A percentile compares a stretch with the other conserved stretches of the same genome.
phyloP scores from a whole-genome alignment of 2,797 vertebrate genomes.

The Eupleurogrammus muticus region DNA sequence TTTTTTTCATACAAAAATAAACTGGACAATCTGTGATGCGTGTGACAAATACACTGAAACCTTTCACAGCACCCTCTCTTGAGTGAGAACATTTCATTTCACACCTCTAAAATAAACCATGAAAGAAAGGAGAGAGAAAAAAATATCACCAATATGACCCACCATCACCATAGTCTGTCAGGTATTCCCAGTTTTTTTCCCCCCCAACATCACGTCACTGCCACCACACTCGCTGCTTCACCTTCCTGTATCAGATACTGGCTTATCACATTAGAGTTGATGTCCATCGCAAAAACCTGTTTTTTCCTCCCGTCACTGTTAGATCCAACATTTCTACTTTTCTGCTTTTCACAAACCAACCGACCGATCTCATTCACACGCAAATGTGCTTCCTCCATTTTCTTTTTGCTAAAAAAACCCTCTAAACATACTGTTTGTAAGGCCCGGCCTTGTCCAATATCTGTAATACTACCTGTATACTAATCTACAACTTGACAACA shows the following conservation, averaged over 20 bases:
- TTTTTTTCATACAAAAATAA: slow-evolving; percentile 79
- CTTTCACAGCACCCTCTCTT: slow-evolving; percentile 52
- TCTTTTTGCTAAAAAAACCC: slow-evolving; percentile 30
- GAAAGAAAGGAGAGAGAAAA: slow-evolving; percentile 42
- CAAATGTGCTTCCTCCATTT: slow-evolving; percentile 5
- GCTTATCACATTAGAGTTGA: slow-evolving; percentile 10
- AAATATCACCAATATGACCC: slow-evolving; percentile 41
- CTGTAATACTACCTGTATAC: slow-evolving; percentile 40
- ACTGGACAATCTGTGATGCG: slow-evolving; percentile 62
- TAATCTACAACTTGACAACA: slow-evolving; percentile 49
- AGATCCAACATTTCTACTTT: slow-evolving; percentile 3
- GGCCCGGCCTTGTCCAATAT: slow-evolving; percentile 80
- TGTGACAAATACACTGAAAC: slow-evolving; percentile 59
- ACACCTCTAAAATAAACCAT: slow-evolving; percentile 47
- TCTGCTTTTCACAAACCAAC: slow-evolving; percentile 24
- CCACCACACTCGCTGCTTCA: slow-evolving; percentile 7
- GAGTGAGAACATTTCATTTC: slow-evolving; percentile 57
- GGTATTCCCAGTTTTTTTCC: background rate
- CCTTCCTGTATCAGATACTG: slow-evolving; percentile 24
- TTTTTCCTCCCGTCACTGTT: slow-evolving; percentile 16
- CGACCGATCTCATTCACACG: background rate
- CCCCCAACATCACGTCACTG: slow-evolving; percentile 7
- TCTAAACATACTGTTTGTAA: slow-evolving; percentile 60
- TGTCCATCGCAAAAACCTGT: slow-evolving; percentile 45
- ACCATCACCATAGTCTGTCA: slow-evolving; percentile 26